Conservation (phyloP, 35 echinoderm and acorn worm genomes). For the Stichopus chloronotus region DNA sequence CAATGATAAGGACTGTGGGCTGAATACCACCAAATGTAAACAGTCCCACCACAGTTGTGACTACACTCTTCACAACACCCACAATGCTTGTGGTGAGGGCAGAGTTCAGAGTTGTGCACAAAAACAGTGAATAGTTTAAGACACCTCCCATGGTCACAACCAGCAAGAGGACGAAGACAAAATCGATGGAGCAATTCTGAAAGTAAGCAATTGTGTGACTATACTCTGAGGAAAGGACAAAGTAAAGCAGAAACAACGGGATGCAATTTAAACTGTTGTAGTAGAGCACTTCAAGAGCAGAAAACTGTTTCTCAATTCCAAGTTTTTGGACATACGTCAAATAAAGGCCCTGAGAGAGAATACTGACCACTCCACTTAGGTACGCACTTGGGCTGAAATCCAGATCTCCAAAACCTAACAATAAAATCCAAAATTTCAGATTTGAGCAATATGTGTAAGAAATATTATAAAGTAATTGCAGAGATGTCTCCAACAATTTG, state of each 20-base stretch:
- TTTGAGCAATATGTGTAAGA: not conserved
- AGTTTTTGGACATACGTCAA: constrained; percentile 77
- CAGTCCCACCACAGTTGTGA: constrained; percentile 75
- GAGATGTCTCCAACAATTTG: too few relatives aligned
- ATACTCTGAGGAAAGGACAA: constrained; percentile 53
- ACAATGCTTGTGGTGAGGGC: constrained; percentile 88
- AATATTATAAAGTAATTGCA: too few relatives aligned
- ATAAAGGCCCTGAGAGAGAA: constrained; percentile 84
- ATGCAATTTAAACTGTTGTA: constrained; percentile 88
- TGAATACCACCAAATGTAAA: constrained; percentile 83
- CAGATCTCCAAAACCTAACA: constrained; percentile 82
- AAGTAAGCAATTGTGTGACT: not conserved
- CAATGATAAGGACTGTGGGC: constrained; percentile 55
- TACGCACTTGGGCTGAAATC: constrained; percentile 77
- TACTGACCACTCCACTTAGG: constrained; percentile 70
- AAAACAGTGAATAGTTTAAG: constrained; percentile 87
- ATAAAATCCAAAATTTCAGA: not conserved
- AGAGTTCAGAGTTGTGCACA: constrained; percentile 91
- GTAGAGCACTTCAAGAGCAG: constrained; percentile 70
- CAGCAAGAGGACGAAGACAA: constrained; percentile 47
- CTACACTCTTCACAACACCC: constrained; percentile 79
- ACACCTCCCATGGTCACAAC: constrained; percentile 72
- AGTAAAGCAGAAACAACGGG: constrained; percentile 62
- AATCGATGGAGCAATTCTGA: not conserved
- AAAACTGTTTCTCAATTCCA: constrained; percentile 57